These are phyloP conservation scores for Melanotaenia trifasciata DNA, from an alignment of 2,797 vertebrate species.

Conservation along the genomic window DNA sequence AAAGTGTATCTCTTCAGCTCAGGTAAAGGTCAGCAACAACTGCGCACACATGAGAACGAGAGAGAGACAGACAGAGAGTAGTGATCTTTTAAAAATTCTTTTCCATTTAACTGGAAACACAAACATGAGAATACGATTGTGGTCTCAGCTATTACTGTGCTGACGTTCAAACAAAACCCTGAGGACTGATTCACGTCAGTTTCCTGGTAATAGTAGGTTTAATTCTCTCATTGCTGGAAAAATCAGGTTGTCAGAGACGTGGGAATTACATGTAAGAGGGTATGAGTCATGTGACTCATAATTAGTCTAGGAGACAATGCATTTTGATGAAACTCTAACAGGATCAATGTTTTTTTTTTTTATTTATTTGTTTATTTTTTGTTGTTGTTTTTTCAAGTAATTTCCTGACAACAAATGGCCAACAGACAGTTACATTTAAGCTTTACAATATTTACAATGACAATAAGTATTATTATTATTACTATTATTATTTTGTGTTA, in stretches of 20 bases:
- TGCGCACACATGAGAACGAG: background rate
- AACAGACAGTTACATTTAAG: constrained; percentile 4
- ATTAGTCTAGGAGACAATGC: background rate
- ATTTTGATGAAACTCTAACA: background rate
- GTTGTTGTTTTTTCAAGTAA: background rate
- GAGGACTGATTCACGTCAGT: constrained; percentile 12
- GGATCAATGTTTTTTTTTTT: background rate
- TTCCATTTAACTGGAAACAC: constrained; percentile 10
- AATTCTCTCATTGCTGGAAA: background rate
- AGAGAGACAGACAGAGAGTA: background rate
- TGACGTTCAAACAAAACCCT: constrained; percentile 24
- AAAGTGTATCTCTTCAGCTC: background rate
- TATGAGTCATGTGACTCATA: constrained; percentile 1
- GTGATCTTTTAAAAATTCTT: background rate
- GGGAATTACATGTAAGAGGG: constrained; percentile 6
- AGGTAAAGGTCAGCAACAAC: background rate
- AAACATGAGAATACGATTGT: constrained; percentile 1
- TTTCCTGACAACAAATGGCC: background rate
- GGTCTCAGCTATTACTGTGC: background rate
- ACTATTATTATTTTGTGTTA: too few species aligned
- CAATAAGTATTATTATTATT: too few species aligned
- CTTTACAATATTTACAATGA: background rate
- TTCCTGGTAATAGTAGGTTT: constrained; percentile 1
- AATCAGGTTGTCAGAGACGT: background rate
- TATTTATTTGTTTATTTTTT: too few species aligned